Base-by-base conservation (phyloP, 2,888 invertebrate species). In the Xylophagus ater region DNA sequence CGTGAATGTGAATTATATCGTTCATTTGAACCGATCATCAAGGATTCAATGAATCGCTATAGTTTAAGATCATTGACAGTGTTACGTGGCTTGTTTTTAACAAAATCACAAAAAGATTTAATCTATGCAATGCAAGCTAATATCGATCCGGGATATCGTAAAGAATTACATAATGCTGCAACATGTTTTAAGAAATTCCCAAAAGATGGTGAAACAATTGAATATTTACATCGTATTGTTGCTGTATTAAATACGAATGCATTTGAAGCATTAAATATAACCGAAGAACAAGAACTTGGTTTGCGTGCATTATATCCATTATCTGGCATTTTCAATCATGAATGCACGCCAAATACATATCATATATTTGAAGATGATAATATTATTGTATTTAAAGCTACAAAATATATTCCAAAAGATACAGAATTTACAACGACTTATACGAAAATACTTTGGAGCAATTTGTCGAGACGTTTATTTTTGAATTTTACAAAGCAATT, bases 301-400 rank as follows among this genome's bases (percentile, higher is more conserved):
- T 63, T 75, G 17, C 67, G 79, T 34, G 78, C 75, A 40, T 63
- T 84, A 47, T 84, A 79, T 56, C 71, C 78, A 2, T 70, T 73
- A 41, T 75, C 78, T 3, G 74, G 78, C 15, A 72, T 82, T 65
- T 71, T 82, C 68, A 73, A 80, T 51, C 84, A 84, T 53, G 74
- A 76, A 52, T 84, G 84, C 55, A 72, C 66, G 34, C 75, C 82
- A 21, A 84, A 84, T 54, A 81, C 82, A 1, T 72, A 74, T 42
- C 81, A 83, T 53, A 68, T 72, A 42, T 78, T 77, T 26, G 73
- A 73, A 38, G 69, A 74, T 24, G 70, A 74, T 12, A 69, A 69
- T 48, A 58, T 69, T 53, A 69, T 81, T 37, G 71, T 74, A 12
- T 63, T 81, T 15, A 69, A 76, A 46, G 78, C 82, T 2, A 74